These are phyloP conservation scores for Bunonema sp. DNA, from an alignment of 2,888 invertebrate genomes.

Conservation along the genomic window DNA sequence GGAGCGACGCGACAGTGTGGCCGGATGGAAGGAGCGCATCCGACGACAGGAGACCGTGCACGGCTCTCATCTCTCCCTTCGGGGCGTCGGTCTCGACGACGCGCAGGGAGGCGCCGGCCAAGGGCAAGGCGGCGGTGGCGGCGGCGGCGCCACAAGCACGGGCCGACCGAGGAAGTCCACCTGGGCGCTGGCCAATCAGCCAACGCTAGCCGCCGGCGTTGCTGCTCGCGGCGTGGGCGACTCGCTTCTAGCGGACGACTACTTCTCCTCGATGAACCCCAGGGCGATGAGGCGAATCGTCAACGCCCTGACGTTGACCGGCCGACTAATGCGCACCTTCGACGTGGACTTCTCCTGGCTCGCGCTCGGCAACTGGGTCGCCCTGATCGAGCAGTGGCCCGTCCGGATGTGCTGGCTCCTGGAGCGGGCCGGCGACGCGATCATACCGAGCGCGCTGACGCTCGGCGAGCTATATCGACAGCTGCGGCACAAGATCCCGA, in stretches of 20 bases:
- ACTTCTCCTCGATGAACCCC: constrained; percentile 96
- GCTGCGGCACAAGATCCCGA: background rate
- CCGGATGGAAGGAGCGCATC: constrained; percentile 30
- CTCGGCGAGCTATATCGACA: no score
- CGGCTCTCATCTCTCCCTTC: constrained; percentile 27
- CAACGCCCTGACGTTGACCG: constrained; percentile 47
- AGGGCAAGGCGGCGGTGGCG: background rate
- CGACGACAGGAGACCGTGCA: constrained; percentile 28
- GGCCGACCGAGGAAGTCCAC: no score
- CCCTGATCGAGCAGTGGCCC: constrained; percentile 96
- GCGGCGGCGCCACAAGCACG: no score
- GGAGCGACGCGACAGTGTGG: constrained; percentile 23
- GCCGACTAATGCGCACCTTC: constrained; percentile 85
- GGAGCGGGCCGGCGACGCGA: constrained; percentile 59
- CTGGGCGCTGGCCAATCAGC: no score
- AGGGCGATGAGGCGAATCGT: constrained; percentile 62
- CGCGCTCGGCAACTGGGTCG: constrained; percentile 78
- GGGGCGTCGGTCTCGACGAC: constrained; percentile 2
- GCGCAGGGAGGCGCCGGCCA: background rate
- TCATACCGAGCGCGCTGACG: constrained; percentile 67
- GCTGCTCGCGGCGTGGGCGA: constrained; percentile 7
- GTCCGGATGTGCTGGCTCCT: constrained; percentile 93
- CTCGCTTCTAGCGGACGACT: constrained; percentile 73
- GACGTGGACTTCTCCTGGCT: constrained; percentile 99
- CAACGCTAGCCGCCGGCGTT: background rate